phyloP scores from a whole-genome alignment of 2,113 vertebrate species.

The Falcunculus frontatus region DNA sequence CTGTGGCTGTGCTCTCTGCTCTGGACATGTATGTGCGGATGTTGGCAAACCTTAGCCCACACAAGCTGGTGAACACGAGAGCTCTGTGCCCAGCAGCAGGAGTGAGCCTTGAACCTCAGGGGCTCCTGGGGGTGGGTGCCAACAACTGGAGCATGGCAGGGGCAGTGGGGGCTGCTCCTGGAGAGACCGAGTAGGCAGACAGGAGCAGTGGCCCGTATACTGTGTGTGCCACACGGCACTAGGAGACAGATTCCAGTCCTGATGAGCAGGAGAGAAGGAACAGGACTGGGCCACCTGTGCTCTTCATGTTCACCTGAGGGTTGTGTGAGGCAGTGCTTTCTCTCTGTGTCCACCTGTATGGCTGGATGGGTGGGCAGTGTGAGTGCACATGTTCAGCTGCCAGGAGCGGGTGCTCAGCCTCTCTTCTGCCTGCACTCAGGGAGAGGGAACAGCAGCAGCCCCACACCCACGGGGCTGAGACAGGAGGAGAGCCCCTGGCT shows the following conservation, averaged over 20 bases:
- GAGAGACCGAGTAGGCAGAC: not conserved
- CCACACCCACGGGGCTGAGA: not conserved
- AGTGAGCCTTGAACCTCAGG: not conserved
- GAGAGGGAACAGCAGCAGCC: not conserved
- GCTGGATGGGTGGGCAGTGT: not conserved
- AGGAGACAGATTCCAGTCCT: not conserved
- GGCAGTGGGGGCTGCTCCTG: not conserved
- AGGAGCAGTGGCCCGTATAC: not conserved
- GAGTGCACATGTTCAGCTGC: too few relatives aligned
- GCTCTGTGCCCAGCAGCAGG: not conserved
- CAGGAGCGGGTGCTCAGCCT: not conserved
- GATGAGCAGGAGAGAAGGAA: not conserved
- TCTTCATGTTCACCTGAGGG: not conserved
- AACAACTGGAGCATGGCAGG: not conserved
- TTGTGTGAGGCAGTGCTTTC: not conserved
- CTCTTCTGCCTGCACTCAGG: not conserved
- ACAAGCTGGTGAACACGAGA: not conserved
- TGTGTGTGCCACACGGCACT: not conserved
- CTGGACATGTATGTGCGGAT: rapidly evolving
- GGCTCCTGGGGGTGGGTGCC: rapidly evolving
- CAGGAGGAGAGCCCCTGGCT: not conserved
- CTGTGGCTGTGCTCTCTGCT: not conserved
- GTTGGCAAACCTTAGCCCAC: not conserved
- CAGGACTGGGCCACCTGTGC: not conserved
- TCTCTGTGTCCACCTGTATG: not conserved